A percentile compares a stretch with the other conserved stretches of the same genome.
Conservation (phyloP, 1,140 invertebrate species). For the Scaptomyza montana region DNA sequence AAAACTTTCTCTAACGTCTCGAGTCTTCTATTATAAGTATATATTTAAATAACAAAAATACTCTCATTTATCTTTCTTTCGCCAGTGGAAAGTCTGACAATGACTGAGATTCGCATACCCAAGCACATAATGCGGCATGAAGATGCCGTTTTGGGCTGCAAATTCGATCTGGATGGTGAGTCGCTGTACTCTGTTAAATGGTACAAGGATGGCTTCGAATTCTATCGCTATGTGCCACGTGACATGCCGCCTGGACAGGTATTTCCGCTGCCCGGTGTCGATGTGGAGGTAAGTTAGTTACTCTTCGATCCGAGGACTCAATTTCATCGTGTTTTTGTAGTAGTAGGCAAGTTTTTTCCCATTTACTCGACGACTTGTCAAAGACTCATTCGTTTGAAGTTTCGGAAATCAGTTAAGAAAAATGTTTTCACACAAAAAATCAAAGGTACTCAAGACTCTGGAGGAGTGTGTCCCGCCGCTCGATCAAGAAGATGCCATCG, state of each 20-base stretch:
- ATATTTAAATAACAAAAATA: slow-evolving; percentile 36
- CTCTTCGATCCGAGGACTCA: neutral
- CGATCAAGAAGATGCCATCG: slow-evolving; percentile 39
- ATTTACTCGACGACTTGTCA: slow-evolving; percentile 2
- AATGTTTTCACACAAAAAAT: slow-evolving; percentile 57
- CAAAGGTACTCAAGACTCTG: slow-evolving; percentile 61
- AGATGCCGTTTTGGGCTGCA: slow-evolving; percentile 89
- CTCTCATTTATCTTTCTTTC: neutral
- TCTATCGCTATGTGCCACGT: slow-evolving; percentile 91
- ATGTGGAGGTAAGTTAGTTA: slow-evolving; percentile 90
- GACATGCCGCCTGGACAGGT: slow-evolving; percentile 89
- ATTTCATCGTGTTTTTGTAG: neutral
- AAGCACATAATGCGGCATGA: slow-evolving; percentile 88
- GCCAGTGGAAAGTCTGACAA: slow-evolving; percentile 85
- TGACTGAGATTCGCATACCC: slow-evolving; percentile 88
- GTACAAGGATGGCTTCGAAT: slow-evolving; percentile 95
- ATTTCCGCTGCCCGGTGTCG: slow-evolving; percentile 90
- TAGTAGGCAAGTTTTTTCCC: slow-evolving; percentile 25
- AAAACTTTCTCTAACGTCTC: slow-evolving; percentile 24
- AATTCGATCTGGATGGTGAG: slow-evolving; percentile 92
- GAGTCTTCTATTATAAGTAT: neutral
- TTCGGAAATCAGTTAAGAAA: slow-evolving; percentile 14
- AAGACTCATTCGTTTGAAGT: slow-evolving; percentile 19
- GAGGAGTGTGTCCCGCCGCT: slow-evolving; percentile 48
- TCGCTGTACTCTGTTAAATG: slow-evolving; percentile 94